These are phyloP conservation scores for Pristiophorus japonicus DNA, from an alignment of 2,113 vertebrate species.

Conservation along the genomic window DNA sequence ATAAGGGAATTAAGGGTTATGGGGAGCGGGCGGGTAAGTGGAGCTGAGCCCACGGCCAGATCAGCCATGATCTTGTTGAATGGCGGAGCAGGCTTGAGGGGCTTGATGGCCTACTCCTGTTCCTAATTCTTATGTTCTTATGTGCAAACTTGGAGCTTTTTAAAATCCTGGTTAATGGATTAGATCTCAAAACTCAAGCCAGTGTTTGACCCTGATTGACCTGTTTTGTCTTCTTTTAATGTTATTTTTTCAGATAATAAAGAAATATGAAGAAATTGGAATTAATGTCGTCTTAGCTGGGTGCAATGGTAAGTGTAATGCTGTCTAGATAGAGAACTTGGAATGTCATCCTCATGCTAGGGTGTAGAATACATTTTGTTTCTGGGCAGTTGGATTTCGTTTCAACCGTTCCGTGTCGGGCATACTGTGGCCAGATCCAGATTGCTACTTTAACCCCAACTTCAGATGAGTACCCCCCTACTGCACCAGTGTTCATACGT, in stretches of 20 bases:
- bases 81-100: too few species aligned
- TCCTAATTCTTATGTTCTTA: too few species aligned
- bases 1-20: too few species aligned
- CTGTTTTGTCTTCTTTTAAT: too few species aligned
- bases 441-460: not conserved
- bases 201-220: not conserved
- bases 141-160: not conserved
- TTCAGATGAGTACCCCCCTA: not conserved
- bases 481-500: not conserved
- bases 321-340: not conserved
- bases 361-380: not conserved
- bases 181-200: not conserved
- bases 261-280: conserved; percentile 72
- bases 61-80: too few species aligned
- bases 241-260: conserved; percentile 69
- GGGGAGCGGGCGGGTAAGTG: too few species aligned
- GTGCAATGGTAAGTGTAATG: conserved; percentile 73
- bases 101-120: too few species aligned
- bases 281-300: conserved; percentile 72
- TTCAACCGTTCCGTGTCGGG: not conserved
- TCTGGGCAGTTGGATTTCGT: not conserved
- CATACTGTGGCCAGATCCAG: not conserved
- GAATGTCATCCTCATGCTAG: not conserved
- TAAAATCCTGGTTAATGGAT: not conserved
- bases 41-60: too few species aligned